A percentile compares a stretch with the other conserved stretches of the same genome.
Conservation (phyloP, 2,888 invertebrate genomes). For the Acleris literana region DNA sequence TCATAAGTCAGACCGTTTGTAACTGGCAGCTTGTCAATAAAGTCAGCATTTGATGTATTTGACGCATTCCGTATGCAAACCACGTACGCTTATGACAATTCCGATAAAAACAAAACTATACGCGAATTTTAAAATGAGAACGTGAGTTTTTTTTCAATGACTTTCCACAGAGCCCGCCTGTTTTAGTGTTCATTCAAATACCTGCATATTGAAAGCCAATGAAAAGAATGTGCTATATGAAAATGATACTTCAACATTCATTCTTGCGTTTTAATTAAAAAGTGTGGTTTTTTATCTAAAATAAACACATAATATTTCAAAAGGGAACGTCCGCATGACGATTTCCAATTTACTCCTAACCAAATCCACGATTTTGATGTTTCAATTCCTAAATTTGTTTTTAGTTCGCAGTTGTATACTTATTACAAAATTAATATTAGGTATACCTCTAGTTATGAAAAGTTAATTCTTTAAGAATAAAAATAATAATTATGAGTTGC, state of each 20-base stretch:
- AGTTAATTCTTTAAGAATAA: too few species aligned
- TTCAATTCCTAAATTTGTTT: too few species aligned
- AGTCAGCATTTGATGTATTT: conserved; percentile 36
- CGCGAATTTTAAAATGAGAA: conserved; percentile 10
- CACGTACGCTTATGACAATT: conserved; percentile 23
- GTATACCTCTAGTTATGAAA: too few species aligned
- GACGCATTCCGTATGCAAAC: conserved; percentile 27
- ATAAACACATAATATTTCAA: background rate
- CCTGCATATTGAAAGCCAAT: background rate
- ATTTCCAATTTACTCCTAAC: background rate
- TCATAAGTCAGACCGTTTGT: conserved; percentile 18
- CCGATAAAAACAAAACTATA: conserved; percentile 9
- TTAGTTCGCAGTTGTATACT: too few species aligned
- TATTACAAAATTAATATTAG: too few species aligned
- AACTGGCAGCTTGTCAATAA: conserved; percentile 37
- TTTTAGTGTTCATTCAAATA: conserved; percentile 13
- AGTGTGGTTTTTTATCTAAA: background rate
- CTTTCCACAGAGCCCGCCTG: background rate
- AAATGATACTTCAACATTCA: too few species aligned
- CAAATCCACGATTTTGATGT: too few species aligned
- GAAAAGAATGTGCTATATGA: too few species aligned
- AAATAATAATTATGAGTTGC: too few species aligned
- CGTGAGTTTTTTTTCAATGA: conserved; percentile 13
- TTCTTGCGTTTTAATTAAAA: background rate
- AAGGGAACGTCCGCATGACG: background rate